Base-by-base conservation (phyloP, 2,113 vertebrate genomes). In the Zootoca vivipara region DNA sequence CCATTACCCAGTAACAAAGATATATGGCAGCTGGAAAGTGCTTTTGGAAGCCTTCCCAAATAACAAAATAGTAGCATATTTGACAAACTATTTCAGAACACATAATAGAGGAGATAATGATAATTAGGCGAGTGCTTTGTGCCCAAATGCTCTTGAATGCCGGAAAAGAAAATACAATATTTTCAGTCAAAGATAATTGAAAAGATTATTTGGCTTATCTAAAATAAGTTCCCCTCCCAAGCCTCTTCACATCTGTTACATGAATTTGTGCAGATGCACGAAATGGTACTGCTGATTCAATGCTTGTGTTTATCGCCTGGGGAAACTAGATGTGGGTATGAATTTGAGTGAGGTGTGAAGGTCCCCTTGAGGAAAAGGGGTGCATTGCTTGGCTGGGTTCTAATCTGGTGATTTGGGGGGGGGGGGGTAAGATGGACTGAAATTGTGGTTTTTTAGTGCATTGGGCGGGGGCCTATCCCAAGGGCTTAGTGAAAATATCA, bases 201-300 rank as follows among this genome's bases (percentile, higher is more conserved):
- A 95, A 93, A 95, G 93, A 94, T 96, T 95, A 94, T 96, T 95
- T 92, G 85, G 89, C 93, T 95, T 95, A 95, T 95, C 94, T 96
- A 92, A 95, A 95, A 93, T 93, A 95, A 92, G 78, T 93, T 94
- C 89, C 28, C 24, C 35, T 12, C 33, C 52, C 85, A 85, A 92
- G 90, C 83, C 91, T 94, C 93, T 85, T 91, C 91, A 95, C 88
- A 94, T 94, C 92, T 94, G 89, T 88, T 92, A 26, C 18, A 65
- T 87, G 83, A 81, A 83, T 24, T 46, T 69, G 35, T 4, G 74
- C 91, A 91, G 90, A 90, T 82, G 74, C 2, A 28, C 28, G 74
- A 56, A 2, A 0, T 0, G 26, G 3, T 0, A 5, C 86, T 70
- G 64, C 74, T 52, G 62, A 78, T 69, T 86, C 35, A 65, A 33